phyloP scores from a whole-genome alignment of 2,797 vertebrate genomes.

The Pygocentrus nattereri region DNA sequence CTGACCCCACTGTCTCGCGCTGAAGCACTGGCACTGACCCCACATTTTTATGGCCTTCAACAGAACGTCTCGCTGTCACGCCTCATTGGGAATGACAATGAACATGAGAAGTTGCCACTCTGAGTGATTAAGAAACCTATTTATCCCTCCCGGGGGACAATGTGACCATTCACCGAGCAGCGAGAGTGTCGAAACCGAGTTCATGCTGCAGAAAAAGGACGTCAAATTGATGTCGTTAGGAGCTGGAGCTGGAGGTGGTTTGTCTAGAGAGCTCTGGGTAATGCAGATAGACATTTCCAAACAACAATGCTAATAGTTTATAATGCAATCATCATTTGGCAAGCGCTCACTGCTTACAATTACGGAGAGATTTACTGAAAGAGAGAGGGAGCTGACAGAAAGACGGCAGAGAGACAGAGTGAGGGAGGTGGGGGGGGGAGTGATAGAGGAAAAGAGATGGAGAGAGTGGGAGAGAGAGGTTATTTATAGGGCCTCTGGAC shows the following conservation, averaged over 20 bases:
- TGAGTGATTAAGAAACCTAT: slow-evolving; percentile 71
- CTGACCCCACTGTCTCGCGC: slow-evolving; percentile 47
- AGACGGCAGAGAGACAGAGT: slow-evolving; percentile 3
- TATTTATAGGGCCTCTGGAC: slow-evolving; percentile 51
- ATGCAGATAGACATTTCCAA: slow-evolving; percentile 16
- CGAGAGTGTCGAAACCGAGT: slow-evolving; percentile 33
- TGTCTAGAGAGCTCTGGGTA: slow-evolving; percentile 29
- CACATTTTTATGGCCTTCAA: slow-evolving; percentile 77
- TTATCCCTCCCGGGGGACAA: slow-evolving; percentile 58
- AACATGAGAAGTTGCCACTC: slow-evolving; percentile 73
- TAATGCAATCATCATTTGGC: slow-evolving; percentile 16
- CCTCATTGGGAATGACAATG: slow-evolving; percentile 75
- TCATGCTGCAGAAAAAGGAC: slow-evolving; percentile 38
- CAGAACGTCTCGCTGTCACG: slow-evolving; percentile 74
- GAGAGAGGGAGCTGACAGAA: neutral
- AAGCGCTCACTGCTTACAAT: slow-evolving; percentile 9
- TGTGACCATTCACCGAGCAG: slow-evolving; percentile 42
- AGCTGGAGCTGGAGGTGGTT: slow-evolving; percentile 28
- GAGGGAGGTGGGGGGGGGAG: slow-evolving; percentile 10
- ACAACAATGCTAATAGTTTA: slow-evolving; percentile 37
- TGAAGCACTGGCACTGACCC: slow-evolving; percentile 66
- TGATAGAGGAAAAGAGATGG: slow-evolving; percentile 38
- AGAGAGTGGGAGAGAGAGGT: slow-evolving; percentile 49
- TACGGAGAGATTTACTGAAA: slow-evolving; percentile 15
- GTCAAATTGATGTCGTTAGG: slow-evolving; percentile 46